These are phyloP conservation scores for Orussus abietinus DNA, from an alignment of 1,140 invertebrate species.

Conservation along the genomic window DNA sequence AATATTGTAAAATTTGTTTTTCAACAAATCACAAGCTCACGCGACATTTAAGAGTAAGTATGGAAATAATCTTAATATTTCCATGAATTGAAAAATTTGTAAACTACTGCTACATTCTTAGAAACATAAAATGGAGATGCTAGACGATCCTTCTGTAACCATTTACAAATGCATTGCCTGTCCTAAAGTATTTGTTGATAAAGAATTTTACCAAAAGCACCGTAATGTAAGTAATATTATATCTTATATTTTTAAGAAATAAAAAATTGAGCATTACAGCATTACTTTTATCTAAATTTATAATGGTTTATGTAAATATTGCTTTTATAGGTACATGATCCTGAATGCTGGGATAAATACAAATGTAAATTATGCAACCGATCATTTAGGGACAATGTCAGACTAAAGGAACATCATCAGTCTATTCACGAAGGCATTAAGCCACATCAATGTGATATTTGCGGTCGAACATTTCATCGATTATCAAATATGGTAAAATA, in stretches of 20 bases:
- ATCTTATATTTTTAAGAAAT: background rate
- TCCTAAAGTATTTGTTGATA: constrained; percentile 11
- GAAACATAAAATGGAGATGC: constrained; percentile 7
- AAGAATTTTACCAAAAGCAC: constrained; percentile 9
- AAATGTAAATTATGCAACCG: constrained; percentile 24
- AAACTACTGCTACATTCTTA: too few relatives aligned
- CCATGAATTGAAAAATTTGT: too few relatives aligned
- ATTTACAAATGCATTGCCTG: constrained; percentile 4
- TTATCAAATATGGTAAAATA: constrained; percentile 41
- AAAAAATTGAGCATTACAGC: background rate
- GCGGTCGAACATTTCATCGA: constrained; percentile 33
- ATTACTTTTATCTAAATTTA: background rate
- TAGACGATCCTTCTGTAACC: constrained; percentile 2
- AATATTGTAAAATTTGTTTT: constrained; percentile 10
- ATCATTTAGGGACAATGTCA: constrained; percentile 33
- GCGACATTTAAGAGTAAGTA: constrained; percentile 11
- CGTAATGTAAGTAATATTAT: constrained; percentile 5
- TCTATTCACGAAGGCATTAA: constrained; percentile 35
- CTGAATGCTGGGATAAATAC: constrained; percentile 11
- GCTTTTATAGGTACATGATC: constrained; percentile 15
- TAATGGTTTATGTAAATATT: background rate
- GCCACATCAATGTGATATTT: constrained; percentile 36
- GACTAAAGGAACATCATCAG: constrained; percentile 31
- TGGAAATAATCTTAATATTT: too few relatives aligned
- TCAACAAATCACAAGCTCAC: constrained; percentile 5